Conservation (phyloP, 64 coral and sea anemone species). For the Montipora sp. region DNA sequence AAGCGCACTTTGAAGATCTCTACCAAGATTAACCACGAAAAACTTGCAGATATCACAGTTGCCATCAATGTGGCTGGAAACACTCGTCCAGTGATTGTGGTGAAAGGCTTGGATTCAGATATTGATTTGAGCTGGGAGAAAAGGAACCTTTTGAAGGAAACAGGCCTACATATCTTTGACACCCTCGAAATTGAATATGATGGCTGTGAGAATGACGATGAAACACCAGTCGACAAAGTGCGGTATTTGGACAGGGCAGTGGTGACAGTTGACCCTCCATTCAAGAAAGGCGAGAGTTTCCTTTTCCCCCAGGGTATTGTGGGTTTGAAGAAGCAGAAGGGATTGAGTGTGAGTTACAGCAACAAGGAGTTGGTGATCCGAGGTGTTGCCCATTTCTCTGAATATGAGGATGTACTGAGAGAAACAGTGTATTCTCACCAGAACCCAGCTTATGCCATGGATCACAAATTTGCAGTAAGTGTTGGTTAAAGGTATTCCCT, state of each 20-base stretch:
- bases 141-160: conserved; percentile 41
- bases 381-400: conserved; percentile 73
- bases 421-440: conserved; percentile 74
- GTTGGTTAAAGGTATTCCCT: neutral
- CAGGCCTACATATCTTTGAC: conserved; percentile 65
- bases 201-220: conserved; percentile 44
- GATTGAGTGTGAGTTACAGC: conserved; percentile 61
- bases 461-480: conserved; percentile 74
- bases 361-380: conserved; percentile 77
- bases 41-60: conserved; percentile 34
- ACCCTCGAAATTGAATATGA: conserved; percentile 60
- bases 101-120: conserved; percentile 62
- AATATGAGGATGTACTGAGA: conserved; percentile 74
- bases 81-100: conserved; percentile 56
- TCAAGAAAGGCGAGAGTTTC: conserved; percentile 74
- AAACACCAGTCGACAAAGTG: conserved; percentile 55
- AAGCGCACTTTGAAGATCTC: conserved; percentile 44
- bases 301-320: conserved; percentile 58
- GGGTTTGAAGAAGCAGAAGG: conserved; percentile 64
- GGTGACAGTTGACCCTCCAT: conserved; percentile 65
- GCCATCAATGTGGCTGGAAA: conserved; percentile 69
- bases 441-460: conserved; percentile 32
- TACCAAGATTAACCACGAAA: conserved; percentile 15
- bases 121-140: conserved; percentile 50
- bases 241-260: conserved; percentile 67